These are phyloP conservation scores for Podocnemis expansa DNA, from an alignment of 2,113 vertebrate species.

Conservation along the genomic window DNA sequence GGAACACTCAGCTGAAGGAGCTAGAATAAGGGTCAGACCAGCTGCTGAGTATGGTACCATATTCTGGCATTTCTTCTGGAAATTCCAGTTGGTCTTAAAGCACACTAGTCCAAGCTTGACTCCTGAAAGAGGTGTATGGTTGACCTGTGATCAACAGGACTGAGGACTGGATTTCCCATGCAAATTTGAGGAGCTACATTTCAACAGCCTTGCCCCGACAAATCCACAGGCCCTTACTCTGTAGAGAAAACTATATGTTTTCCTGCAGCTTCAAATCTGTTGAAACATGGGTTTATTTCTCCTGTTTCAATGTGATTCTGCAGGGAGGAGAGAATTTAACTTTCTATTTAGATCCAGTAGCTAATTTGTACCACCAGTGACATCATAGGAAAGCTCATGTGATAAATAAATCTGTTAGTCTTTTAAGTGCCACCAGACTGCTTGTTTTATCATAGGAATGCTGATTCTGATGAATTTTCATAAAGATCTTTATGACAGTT, in stretches of 20 bases:
- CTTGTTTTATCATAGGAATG: no score
- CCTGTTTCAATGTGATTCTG: neutral
- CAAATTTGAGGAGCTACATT: slow-evolving; percentile 13
- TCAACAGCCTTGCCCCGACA: neutral
- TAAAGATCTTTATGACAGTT: neutral
- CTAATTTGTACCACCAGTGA: neutral
- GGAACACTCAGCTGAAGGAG: neutral
- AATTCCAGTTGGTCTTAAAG: neutral
- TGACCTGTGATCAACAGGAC: neutral
- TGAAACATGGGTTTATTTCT: neutral
- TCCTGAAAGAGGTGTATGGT: neutral
- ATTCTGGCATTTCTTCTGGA: neutral
- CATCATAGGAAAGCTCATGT: neutral
- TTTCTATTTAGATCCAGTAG: neutral
- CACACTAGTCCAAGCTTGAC: rapidly evolving
- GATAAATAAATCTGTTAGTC: no score
- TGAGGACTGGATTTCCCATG: neutral
- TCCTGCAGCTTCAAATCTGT: neutral
- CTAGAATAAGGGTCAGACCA: neutral
- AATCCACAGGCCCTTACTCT: neutral
- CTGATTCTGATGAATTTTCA: neutral
- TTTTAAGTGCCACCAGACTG: no score
- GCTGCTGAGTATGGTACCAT: rapidly evolving
- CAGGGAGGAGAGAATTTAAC: neutral
- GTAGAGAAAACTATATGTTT: neutral